Evolutionary conservation across 1,140 invertebrate species (phyloP).

Genomic region (Dufourea novaeangliae): DNA sequence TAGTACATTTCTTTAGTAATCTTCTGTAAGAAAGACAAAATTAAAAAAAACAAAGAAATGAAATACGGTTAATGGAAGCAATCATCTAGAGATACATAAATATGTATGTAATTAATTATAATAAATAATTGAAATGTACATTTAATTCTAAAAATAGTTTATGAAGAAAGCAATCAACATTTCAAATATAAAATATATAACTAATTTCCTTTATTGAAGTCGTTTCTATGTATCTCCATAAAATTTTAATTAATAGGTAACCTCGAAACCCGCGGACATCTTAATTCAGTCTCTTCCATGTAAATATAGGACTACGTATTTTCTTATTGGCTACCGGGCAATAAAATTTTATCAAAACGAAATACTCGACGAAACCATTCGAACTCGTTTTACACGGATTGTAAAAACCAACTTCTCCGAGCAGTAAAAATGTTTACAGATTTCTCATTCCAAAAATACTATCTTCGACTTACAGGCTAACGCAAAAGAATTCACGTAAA

Average conservation of each 20-base stretch:
- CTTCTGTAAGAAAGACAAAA: no score
- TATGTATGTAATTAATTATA: no score
- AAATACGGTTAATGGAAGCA: no score
- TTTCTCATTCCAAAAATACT: no score
- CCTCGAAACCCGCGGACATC: background rate
- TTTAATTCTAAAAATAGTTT: no score
- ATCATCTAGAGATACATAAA: no score
- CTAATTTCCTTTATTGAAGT: background rate
- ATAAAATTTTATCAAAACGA: slow-evolving; percentile 14
- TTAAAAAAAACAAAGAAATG: no score
- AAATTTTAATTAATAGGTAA: slow-evolving; percentile 21
- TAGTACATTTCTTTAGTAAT: no score
- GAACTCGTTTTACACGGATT: background rate
- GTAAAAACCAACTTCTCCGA: background rate
- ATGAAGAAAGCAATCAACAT: no score
- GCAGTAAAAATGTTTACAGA: slow-evolving; percentile 1
- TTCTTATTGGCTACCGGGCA: background rate
- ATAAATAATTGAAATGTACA: no score
- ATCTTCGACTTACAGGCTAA: background rate
- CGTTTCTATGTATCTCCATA: no score
- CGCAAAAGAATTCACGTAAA: background rate
- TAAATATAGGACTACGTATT: no score
- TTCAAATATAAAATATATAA: background rate
- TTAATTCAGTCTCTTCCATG: background rate
- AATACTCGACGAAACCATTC: background rate